Conservation (phyloP, 2,113 vertebrate genomes). For the Nothoprocta perdicaria region DNA sequence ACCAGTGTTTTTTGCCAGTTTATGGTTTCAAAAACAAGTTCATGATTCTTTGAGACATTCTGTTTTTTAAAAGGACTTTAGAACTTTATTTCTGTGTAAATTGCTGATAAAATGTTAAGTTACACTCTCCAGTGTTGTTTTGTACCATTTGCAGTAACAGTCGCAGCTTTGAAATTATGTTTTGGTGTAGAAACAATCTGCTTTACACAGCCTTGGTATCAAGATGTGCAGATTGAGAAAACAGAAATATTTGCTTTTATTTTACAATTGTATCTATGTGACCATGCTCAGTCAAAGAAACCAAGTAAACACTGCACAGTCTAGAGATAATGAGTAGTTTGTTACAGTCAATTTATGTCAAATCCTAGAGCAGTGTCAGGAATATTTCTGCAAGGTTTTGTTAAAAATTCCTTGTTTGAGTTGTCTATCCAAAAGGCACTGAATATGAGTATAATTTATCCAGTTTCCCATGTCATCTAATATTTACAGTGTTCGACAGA, state of each 20-base stretch:
- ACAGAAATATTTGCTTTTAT: neutral
- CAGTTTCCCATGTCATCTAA: neutral
- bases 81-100: neutral
- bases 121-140: neutral
- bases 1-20: neutral
- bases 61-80: neutral
- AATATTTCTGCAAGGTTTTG: neutral
- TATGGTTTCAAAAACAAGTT: neutral
- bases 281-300: neutral
- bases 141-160: neutral
- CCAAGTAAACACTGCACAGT: neutral
- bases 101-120: neutral
- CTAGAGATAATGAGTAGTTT: neutral
- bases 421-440: neutral
- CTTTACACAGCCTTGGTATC: neutral
- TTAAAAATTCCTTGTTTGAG: neutral
- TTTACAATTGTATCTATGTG: slow-evolving; percentile 1
- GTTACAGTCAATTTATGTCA: neutral
- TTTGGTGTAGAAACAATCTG: neutral
- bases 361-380: neutral
- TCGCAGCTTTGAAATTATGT: neutral
- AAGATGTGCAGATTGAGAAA: neutral
- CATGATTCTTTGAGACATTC: neutral
- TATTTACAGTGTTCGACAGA: neutral
- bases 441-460: neutral